Base-by-base conservation (phyloP, 1,140 invertebrate genomes). In the Atta texana region DNA sequence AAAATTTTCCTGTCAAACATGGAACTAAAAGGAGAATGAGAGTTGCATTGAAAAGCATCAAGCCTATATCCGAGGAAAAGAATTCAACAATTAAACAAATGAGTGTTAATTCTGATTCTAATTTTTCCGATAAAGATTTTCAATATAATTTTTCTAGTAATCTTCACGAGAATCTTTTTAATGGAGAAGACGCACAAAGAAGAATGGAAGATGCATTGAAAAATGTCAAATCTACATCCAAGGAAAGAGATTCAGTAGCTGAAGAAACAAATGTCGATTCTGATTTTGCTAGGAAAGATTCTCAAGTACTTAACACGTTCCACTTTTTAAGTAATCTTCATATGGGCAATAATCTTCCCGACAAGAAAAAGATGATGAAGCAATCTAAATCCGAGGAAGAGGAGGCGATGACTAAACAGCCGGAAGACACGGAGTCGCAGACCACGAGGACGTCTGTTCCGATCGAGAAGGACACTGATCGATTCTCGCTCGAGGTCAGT, bases 401-500 rank as follows among this genome's bases (percentile, higher is more conserved):
- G 49, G 14, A 49, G 2, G 3, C 53, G 64, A 80, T 53, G 39
- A 74, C 12, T 21, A n/a, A 86, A 59, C 63, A 34, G 24, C 61
- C 7, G 39, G 63, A 68, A 49, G 64, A 51, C 21, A 34, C 14
- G 34, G 51, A 39, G 24, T 57, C 5, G 14, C 69, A 18, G n/a
- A 64, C n/a, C 16, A 71, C 55, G 71, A 57, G 49, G 85, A 61
- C 57, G 6, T 14, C 72, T 24, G 69, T 59, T 77, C 31, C n/a
- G 71, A 55, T 63, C 59, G 39, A 86, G 68, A 55, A 86, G 53
- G 74, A 76, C 59, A 76, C 88, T 59, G 71, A 75, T 76, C 82
- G 76, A 55, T 21, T 39, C 44, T 64, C 74, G 59, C n/a, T 77
- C 31, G 89, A 90, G 89, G 89, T 90, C 89, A 90, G 89, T 90